These are phyloP conservation scores for Natator depressus DNA, from an alignment of 2,113 vertebrate species.

Conservation along the genomic window DNA sequence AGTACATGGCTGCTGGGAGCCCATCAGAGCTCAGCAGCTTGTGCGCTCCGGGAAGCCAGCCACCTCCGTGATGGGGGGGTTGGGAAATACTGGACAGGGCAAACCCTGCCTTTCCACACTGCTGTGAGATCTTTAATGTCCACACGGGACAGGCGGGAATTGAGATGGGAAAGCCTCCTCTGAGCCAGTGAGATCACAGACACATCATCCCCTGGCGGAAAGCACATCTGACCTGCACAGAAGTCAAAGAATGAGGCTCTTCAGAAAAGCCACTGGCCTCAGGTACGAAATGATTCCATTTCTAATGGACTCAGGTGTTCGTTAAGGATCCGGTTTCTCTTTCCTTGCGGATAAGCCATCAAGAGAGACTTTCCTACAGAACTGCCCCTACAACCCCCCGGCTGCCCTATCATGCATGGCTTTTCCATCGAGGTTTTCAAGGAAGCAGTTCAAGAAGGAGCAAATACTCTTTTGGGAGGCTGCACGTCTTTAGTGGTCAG, in stretches of 20 bases:
- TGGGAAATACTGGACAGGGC: not conserved
- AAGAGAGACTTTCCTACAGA: no score
- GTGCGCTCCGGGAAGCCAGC: not conserved
- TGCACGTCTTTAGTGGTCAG: no score
- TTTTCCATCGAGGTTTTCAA: no score
- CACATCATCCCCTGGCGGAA: accelerated
- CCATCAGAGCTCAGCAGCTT: not conserved
- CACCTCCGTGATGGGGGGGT: not conserved
- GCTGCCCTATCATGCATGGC: no score
- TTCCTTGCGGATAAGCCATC: not conserved
- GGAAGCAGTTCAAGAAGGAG: no score
- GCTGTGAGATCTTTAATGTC: not conserved
- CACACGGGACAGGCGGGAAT: not conserved
- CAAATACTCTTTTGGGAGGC: no score
- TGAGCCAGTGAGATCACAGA: not conserved
- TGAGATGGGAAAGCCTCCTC: not conserved
- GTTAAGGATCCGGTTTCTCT: not conserved
- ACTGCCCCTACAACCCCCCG: no score
- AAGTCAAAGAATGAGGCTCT: accelerated
- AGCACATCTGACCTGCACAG: not conserved
- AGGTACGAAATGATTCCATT: not conserved
- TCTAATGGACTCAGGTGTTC: not conserved
- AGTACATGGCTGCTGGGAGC: not conserved
- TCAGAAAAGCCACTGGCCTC: not conserved
- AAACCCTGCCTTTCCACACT: not conserved